phyloP scores from a whole-genome alignment of 2,797 vertebrate species.

The Gallinago nigripennis region DNA sequence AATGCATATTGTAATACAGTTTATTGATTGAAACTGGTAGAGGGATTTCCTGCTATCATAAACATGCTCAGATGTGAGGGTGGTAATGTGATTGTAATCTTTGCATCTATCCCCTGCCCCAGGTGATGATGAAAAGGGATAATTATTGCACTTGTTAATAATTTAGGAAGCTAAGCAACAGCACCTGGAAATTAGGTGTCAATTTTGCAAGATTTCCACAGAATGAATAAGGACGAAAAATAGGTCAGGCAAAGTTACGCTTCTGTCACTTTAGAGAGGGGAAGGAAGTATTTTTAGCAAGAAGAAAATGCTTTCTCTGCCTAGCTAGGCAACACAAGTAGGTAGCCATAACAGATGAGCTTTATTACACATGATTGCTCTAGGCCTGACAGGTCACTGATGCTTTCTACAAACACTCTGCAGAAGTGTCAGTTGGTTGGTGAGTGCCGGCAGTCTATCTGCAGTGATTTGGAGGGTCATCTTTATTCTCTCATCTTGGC shows the following conservation, averaged over 20 bases:
- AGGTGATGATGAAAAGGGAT: background rate
- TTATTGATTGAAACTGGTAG: background rate
- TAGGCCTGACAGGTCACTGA: background rate
- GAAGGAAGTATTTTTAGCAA: constrained; percentile 49
- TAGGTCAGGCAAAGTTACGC: constrained; percentile 23
- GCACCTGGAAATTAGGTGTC: constrained; percentile 53
- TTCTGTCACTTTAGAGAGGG: background rate
- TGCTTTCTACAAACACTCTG: background rate
- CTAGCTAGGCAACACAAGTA: background rate
- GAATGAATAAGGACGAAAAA: constrained; percentile 4
- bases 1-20: background rate
- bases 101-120: background rate
- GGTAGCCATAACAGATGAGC: background rate
- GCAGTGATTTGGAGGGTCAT: background rate
- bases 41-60: background rate
- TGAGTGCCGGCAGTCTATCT: background rate
- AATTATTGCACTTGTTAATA: constrained; percentile 1
- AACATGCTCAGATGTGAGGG: background rate
- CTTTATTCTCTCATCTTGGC: background rate
- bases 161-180: constrained; percentile 49
- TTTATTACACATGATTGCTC: background rate
- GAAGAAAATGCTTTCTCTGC: constrained; percentile 6
- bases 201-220: constrained; percentile 27
- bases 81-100: background rate
- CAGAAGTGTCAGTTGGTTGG: background rate